phyloP scores from a whole-genome alignment of 2,888 invertebrate genomes.

The Caenorhabditis auriculariae region DNA sequence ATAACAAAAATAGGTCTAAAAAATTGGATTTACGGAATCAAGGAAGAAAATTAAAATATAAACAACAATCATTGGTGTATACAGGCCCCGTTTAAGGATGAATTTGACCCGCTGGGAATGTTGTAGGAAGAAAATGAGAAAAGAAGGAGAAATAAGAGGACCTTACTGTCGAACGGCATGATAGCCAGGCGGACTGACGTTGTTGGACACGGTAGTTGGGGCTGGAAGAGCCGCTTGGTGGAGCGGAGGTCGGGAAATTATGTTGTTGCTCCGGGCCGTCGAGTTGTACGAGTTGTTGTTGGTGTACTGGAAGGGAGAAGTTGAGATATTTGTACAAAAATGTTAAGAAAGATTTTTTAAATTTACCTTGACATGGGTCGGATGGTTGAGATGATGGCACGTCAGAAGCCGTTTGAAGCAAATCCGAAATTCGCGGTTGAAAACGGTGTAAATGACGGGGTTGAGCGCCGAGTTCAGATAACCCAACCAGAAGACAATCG shows the following conservation, averaged over 20 bases:
- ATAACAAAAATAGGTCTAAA: no score
- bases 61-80: no score
- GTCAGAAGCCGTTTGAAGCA: conserved; percentile 62
- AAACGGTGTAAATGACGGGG: conserved; percentile 70
- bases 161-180: no score
- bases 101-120: no score
- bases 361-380: conserved; percentile 24
- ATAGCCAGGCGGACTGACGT: no score
- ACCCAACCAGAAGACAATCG: conserved; percentile 92
- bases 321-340: background rate
- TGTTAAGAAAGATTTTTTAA: background rate
- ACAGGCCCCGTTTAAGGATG: no score
- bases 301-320: conserved; percentile 36
- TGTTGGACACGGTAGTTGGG: no score
- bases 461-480: conserved; percentile 96
- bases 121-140: no score
- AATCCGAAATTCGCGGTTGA: conserved; percentile 61
- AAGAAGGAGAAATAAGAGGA: no score
- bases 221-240: no score
- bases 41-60: no score
- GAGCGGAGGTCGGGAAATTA: conserved; percentile 19
- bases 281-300: conserved; percentile 54
- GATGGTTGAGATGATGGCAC: conserved; percentile 58
- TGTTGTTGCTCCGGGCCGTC: conserved; percentile 28
- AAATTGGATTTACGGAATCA: no score